Evolutionary conservation across 2,797 vertebrate genomes (phyloP).

Genomic region (Sternarchorhynchus goeldii): DNA sequence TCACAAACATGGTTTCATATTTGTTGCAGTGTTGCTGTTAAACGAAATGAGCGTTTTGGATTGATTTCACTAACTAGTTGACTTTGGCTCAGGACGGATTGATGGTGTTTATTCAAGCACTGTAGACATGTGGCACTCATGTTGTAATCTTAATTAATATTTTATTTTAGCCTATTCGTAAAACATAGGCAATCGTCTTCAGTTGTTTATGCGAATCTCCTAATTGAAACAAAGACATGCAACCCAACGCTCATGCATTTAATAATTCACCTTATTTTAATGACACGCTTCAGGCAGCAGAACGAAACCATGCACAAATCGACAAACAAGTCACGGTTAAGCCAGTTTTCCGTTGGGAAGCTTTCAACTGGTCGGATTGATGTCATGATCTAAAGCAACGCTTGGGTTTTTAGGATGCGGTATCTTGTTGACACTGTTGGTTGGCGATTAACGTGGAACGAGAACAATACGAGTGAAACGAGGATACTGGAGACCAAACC

Average conservation of each 20-base stretch:
- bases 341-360: slow-evolving; percentile 9
- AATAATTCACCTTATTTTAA: slow-evolving; percentile 23
- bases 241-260: neutral
- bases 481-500: slow-evolving; percentile 62
- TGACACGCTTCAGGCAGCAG: slow-evolving; percentile 27
- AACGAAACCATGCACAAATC: neutral
- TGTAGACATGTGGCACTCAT: too few species aligned
- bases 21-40: slow-evolving; percentile 22
- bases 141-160: too few species aligned
- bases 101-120: too few species aligned
- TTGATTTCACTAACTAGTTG: neutral
- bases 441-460: slow-evolving; percentile 64
- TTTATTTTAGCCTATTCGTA: too few species aligned
- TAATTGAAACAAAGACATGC: neutral
- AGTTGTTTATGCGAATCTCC: too few species aligned
- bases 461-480: slow-evolving; percentile 28
- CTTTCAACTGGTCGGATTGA: slow-evolving; percentile 13
- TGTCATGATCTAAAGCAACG: slow-evolving; percentile 21
- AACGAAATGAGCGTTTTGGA: slow-evolving; percentile 17
- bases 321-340: slow-evolving; percentile 29
- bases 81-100: too few species aligned
- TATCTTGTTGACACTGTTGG: slow-evolving; percentile 53
- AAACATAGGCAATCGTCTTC: too few species aligned
- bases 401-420: neutral
- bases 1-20: slow-evolving; percentile 22